Evolutionary conservation across 2,113 vertebrate genomes (phyloP), one percentile per base, ranked within the genome.

Genomic region (Leucosticte australis): DNA sequence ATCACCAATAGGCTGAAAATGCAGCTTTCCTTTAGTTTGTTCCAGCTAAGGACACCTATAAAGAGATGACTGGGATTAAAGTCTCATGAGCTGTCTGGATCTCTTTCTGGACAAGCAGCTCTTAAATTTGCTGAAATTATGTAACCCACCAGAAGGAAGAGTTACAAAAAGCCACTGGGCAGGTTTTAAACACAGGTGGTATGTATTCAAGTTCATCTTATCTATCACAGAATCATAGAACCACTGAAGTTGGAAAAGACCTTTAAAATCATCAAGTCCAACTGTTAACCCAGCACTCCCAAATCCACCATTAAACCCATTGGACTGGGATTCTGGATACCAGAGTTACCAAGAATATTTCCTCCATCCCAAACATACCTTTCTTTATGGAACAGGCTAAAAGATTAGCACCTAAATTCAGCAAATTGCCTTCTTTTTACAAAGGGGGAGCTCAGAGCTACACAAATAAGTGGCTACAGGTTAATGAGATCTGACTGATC

Each of bases 401-500:
- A 95, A 82, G 65, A 94, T 94, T 96, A 92, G n/a, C 5, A 1
- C 49, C 86, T 77, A 76, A 92, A 94, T 7, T 37, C 52, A 80
- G 59, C 31, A 88, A 95, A 95, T 52, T 87, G 78, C 35, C 53
- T 95, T 73, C 46, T 90, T 84, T 91, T 81, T 42, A 63, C 42
- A 56, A 52, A 92, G 15, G n/a, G 24, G 39, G 13, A 86, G 30
- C 59, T 85, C 81, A 55, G 64, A 91, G 67, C 53, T 68, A 35
- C 47, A 79, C 69, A 92, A 95, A 63, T 86, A 91, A 88, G 53
- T 64, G 69, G 65, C 68, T 93, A 75, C 86, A 96, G 62, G 92
- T 95, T 96, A 95, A 97, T 91, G 73, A 95, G 92, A 87, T 87
- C 78, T 93, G 93, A 96, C 90, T 87, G 90, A 64, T 95, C 82